Percentiles rank a stretch among this genome's conserved stretches.
These are phyloP conservation scores for Gymnarchus niloticus DNA, from an alignment of 2,113 vertebrate genomes.

Conservation along the genomic window DNA sequence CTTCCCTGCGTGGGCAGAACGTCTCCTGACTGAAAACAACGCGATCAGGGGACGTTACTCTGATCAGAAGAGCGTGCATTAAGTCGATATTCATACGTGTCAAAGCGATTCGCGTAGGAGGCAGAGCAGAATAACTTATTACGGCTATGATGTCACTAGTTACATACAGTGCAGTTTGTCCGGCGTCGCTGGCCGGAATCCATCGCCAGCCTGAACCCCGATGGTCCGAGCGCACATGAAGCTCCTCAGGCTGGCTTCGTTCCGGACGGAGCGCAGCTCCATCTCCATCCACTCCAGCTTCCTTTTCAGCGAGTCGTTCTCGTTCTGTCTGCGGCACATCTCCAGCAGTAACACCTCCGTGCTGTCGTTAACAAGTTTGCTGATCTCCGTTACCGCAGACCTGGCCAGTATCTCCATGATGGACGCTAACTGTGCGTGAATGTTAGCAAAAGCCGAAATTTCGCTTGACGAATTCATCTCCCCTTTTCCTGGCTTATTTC, in stretches of 20 bases:
- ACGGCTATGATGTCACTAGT: background rate
- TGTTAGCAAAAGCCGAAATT: conserved; percentile 36
- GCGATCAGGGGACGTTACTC: background rate
- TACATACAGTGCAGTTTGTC: background rate
- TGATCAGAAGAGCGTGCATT: background rate
- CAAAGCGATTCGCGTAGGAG: background rate
- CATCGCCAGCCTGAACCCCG: background rate
- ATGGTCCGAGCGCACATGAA: background rate
- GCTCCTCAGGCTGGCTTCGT: background rate
- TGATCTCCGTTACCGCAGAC: conserved; percentile 42
- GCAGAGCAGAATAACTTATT: background rate
- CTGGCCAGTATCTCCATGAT: conserved; percentile 41
- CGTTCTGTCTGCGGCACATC: conserved; percentile 38
- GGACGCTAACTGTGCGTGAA: conserved; percentile 42
- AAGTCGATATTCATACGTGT: background rate
- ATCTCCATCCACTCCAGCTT: conserved; percentile 41
- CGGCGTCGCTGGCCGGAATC: background rate
- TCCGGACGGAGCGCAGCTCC: conserved; percentile 35
- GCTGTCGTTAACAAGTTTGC: conserved; percentile 35
- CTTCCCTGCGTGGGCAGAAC: background rate
- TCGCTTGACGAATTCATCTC: background rate
- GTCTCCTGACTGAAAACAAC: background rate
- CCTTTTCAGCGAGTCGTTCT: conserved; percentile 35
- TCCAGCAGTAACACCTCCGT: conserved; percentile 33
- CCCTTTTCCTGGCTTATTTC: background rate